Conservation (phyloP, 2,113 vertebrate genomes). For the Ageneiosus marmoratus region DNA sequence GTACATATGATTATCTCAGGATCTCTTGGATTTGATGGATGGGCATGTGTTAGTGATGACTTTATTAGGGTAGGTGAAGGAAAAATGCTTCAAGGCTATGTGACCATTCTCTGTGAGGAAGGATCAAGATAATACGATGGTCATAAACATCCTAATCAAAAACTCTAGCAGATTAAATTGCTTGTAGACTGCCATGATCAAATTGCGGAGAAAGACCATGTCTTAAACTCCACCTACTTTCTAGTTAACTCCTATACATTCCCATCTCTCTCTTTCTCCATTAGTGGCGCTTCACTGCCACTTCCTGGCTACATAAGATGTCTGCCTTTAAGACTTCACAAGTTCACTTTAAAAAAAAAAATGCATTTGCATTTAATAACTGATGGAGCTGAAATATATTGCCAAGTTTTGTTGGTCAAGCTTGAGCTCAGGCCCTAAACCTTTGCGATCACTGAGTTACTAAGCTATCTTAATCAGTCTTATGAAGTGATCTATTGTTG, state of each 20-base stretch:
- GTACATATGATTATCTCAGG: neutral
- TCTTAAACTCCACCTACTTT: neutral
- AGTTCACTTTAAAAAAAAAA: neutral
- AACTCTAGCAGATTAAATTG: neutral
- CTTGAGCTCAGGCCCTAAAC: neutral
- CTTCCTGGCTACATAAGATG: neutral
- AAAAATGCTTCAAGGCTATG: neutral
- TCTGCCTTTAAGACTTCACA: neutral
- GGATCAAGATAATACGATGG: neutral
- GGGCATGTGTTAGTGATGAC: neutral
- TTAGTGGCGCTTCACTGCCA: neutral
- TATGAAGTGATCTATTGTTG: neutral
- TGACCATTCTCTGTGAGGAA: neutral
- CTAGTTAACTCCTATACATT: neutral
- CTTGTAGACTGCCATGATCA: neutral
- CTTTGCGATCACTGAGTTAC: neutral
- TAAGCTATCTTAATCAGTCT: neutral
- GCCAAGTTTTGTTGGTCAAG: neutral
- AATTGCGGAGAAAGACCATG: neutral
- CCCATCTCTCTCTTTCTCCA: neutral
- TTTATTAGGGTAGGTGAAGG: neutral
- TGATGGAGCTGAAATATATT: neutral
- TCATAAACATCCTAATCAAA: neutral
- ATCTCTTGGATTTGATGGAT: neutral
- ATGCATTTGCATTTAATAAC: neutral